phyloP scores from a whole-genome alignment of 2,113 vertebrate genomes.

The Perognathus longimembris region DNA sequence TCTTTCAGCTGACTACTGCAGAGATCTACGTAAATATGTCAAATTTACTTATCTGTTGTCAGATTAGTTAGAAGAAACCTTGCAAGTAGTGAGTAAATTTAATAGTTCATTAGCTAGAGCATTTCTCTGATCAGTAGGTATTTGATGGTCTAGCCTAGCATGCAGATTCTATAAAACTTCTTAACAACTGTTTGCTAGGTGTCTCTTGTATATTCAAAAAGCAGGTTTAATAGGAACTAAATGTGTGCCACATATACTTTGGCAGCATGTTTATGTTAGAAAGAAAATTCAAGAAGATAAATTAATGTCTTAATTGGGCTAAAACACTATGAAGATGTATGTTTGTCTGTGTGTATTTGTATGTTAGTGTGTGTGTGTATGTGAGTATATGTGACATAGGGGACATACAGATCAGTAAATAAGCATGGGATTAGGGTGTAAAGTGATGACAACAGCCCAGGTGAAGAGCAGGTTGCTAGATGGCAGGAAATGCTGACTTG shows the following conservation, averaged over 20 bases:
- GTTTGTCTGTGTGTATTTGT: neutral
- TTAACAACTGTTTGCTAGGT: conserved; percentile 15
- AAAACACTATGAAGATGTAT: neutral
- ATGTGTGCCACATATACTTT: neutral
- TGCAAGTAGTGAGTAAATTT: conserved; percentile 18
- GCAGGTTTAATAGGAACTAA: conserved; percentile 41
- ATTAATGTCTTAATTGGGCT: conserved; percentile 5
- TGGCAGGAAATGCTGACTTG: neutral
- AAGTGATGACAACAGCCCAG: neutral
- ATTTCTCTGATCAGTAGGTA: conserved; percentile 17
- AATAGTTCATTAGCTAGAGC: neutral
- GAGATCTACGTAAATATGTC: conserved; percentile 41
- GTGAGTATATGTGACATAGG: neutral
- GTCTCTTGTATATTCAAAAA: conserved; percentile 54
- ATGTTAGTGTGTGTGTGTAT: neutral
- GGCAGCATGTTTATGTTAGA: conserved; percentile 11
- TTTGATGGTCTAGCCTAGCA: conserved; percentile 22
- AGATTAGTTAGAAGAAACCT: neutral
- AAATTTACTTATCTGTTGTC: conserved; percentile 44
- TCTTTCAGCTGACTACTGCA: conserved; percentile 39
- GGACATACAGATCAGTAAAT: neutral
- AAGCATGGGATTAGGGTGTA: neutral
- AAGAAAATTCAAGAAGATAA: conserved; percentile 40
- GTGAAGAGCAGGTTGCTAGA: neutral
- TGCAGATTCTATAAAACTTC: conserved; percentile 31